Conservation (phyloP, 2,888 invertebrate species). For the Rotaria macrura region DNA sequence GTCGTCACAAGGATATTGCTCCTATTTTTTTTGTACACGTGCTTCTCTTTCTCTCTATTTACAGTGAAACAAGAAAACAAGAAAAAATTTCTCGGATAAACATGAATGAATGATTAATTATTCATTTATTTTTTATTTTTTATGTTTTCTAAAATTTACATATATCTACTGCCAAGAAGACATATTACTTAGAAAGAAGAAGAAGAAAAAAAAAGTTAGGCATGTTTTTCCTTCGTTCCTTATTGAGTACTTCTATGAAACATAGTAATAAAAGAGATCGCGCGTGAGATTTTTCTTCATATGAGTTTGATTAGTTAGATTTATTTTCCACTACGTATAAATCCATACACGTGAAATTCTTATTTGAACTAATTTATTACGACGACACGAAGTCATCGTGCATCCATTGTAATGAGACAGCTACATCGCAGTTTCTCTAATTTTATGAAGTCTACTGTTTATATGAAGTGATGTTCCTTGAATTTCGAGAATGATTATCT, state of each 20-base stretch:
- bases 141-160: not conserved
- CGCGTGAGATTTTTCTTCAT: no score
- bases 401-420: no score
- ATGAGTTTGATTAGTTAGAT: no score
- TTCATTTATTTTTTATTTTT: not conserved
- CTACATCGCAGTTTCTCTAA: no score
- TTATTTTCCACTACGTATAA: no score
- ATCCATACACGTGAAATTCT: no score
- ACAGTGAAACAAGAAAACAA: not conserved
- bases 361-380: no score
- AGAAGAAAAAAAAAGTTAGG: not conserved
- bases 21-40: conserved; percentile 7
- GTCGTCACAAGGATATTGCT: not conserved
- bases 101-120: not conserved
- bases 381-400: no score
- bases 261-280: not conserved
- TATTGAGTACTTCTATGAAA: not conserved
- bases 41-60: not conserved
- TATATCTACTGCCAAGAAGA: not conserved
- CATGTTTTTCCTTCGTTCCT: not conserved
- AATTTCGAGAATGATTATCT: no score
- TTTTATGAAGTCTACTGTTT: no score
- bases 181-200: not conserved
- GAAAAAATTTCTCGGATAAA: not conserved
- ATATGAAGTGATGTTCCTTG: no score